Evolutionary conservation across 2,113 vertebrate species (phyloP).

Genomic region (Microcebus griseorufus): DNA sequence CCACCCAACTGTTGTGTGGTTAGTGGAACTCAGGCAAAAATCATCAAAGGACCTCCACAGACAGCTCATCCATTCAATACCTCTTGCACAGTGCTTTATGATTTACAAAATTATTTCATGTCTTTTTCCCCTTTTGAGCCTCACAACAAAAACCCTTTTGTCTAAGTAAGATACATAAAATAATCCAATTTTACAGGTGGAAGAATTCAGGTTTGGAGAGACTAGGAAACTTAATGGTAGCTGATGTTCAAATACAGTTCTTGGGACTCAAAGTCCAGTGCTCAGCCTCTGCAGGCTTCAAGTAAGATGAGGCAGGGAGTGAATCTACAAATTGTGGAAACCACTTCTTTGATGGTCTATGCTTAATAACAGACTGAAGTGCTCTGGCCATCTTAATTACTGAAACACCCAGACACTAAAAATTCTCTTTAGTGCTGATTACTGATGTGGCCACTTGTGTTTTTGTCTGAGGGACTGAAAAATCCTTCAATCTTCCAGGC

Average conservation of each 20-base stretch:
- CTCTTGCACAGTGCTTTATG: background rate
- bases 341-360: background rate
- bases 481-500: background rate
- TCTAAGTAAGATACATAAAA: background rate
- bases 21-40: background rate
- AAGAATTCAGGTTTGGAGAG: background rate
- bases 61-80: background rate
- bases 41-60: background rate
- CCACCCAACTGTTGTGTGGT: background rate
- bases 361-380: background rate
- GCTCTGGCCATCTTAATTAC: slow-evolving; percentile 25
- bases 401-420: slow-evolving; percentile 28
- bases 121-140: background rate
- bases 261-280: background rate
- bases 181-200: background rate
- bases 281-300: background rate
- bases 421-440: slow-evolving; percentile 43
- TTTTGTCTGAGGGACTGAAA: slow-evolving; percentile 48
- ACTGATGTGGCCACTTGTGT: background rate
- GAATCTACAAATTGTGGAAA: background rate
- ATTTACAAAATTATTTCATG: slow-evolving; percentile 42
- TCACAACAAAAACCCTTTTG: slow-evolving; percentile 21
- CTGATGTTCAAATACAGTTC: background rate
- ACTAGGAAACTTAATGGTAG: slow-evolving; percentile 11
- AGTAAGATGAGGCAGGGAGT: background rate